Percentiles rank a stretch among this genome's conserved stretches.
Evolutionary conservation across 1,140 invertebrate species (phyloP).

Genomic region (Spodoptera frugiperda): DNA sequence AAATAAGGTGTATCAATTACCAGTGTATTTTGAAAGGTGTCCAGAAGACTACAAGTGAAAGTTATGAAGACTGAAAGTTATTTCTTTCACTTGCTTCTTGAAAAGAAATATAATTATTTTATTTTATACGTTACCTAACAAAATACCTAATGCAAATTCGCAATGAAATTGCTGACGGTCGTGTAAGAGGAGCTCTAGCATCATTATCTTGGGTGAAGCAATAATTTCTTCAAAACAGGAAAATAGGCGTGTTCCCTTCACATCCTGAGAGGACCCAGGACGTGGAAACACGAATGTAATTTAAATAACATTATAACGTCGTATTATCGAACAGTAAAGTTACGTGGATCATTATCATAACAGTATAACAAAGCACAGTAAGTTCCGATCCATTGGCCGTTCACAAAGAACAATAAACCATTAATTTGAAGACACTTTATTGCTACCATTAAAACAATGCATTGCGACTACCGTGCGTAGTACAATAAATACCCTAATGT

Average conservation of each 20-base stretch:
- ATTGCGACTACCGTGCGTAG: slow-evolving; percentile 53
- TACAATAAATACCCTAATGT: slow-evolving; percentile 50
- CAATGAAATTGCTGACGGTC: too few species aligned
- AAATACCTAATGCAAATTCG: too few species aligned
- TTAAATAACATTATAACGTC: slow-evolving; percentile 25
- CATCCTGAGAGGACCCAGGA: not conserved
- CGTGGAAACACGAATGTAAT: slow-evolving; percentile 2
- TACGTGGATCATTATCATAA: slow-evolving; percentile 56
- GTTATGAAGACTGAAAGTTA: too few species aligned
- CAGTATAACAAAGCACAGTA: slow-evolving; percentile 60
- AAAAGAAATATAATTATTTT: too few species aligned
- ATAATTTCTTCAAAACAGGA: not conserved
- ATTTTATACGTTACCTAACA: too few species aligned
- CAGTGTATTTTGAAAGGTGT: too few species aligned
- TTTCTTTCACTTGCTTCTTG: too few species aligned
- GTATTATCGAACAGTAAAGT: slow-evolving; percentile 43
- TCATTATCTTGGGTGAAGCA: too few species aligned
- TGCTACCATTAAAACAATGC: slow-evolving; percentile 66
- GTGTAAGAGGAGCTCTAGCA: too few species aligned
- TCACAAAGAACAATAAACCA: slow-evolving; percentile 79
- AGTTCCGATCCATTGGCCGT: slow-evolving; percentile 70
- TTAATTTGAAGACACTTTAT: slow-evolving; percentile 74
- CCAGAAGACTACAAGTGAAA: too few species aligned
- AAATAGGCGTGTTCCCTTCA: slow-evolving; percentile 2
- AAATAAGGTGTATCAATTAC: too few species aligned